Evolutionary conservation across 2,888 invertebrate species (phyloP).

Genomic region (Embidobia sp.): DNA sequence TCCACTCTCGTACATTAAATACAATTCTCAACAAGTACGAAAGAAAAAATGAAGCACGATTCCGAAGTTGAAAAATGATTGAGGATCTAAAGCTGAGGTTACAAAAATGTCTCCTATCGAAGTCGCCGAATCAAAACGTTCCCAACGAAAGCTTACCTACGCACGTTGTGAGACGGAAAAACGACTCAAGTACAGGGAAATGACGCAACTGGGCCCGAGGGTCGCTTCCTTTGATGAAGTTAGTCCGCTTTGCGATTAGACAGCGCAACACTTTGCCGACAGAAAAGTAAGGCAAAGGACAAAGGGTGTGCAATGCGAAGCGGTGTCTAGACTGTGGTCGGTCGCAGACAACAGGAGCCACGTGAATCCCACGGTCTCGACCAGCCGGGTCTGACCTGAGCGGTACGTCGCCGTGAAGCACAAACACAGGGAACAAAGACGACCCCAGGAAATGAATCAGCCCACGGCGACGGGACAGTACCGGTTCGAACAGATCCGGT

Average conservation of each 20-base stretch:
- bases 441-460: conserved; percentile 74
- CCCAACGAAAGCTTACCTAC: no score
- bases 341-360: conserved; percentile 38
- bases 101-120: no score
- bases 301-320: conserved; percentile 50
- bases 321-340: conserved; percentile 36
- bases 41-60: no score
- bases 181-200: conserved; percentile 17
- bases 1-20: no score
- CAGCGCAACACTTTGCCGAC: conserved; percentile 24
- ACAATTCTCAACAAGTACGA: no score
- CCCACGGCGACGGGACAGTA: conserved; percentile 72
- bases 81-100: no score
- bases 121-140: no score
- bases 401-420: conserved; percentile 55
- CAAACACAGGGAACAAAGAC: conserved; percentile 74
- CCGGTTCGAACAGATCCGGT: conserved; percentile 71
- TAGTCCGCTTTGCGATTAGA: conserved; percentile 45
- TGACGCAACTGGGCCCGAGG: not conserved
- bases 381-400: conserved; percentile 61
- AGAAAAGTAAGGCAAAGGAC: conserved; percentile 36
- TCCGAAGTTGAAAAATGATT: no score
- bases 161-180: conserved; percentile 12
- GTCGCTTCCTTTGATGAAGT: conserved; percentile 40
- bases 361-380: conserved; percentile 69